A percentile compares a stretch with the other conserved stretches of the same genome.
phyloP scores from a whole-genome alignment of 1,140 invertebrate species.

The Phymastichus coffea region DNA sequence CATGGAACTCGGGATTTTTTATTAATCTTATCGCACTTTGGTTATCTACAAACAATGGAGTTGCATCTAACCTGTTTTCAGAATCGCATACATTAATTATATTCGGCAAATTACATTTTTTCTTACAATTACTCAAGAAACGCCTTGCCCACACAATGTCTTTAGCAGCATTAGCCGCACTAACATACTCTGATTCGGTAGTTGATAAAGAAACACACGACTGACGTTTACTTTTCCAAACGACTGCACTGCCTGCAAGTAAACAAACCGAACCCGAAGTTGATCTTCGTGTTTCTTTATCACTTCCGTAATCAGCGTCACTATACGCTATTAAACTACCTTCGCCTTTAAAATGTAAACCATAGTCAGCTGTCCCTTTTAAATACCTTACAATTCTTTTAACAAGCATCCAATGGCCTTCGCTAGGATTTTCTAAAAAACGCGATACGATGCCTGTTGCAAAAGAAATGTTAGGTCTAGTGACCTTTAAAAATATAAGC shows the following conservation, averaged over 20 bases:
- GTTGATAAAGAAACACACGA: slow-evolving; percentile 30
- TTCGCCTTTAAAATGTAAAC: background rate
- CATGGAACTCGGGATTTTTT: slow-evolving; percentile 30
- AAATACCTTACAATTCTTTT: slow-evolving; percentile 8
- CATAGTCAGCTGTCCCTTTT: background rate
- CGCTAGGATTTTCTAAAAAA: slow-evolving; percentile 1
- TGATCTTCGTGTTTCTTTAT: slow-evolving; percentile 12
- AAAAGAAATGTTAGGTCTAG: slow-evolving; percentile 40
- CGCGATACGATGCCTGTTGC: slow-evolving; percentile 32
- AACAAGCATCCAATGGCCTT: slow-evolving; percentile 1
- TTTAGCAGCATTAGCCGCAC: slow-evolving; percentile 32
- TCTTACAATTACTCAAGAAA: background rate
- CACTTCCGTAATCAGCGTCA: slow-evolving; percentile 6
- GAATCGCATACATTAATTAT: background rate
- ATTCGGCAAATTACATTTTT: no score
- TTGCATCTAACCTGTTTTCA: no score
- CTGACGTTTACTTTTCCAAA: slow-evolving; percentile 41
- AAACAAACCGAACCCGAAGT: slow-evolving; percentile 21
- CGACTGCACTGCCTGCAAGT: slow-evolving; percentile 25
- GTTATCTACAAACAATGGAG: slow-evolving; percentile 21
- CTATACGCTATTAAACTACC: background rate
- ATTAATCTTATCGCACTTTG: slow-evolving; percentile 28
- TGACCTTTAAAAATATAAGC: slow-evolving; percentile 39
- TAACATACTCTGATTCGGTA: slow-evolving; percentile 45
- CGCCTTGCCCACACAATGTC: slow-evolving; percentile 22